Evolutionary conservation across 2,888 invertebrate species (phyloP), one percentile per base, ranked within the genome.

Genomic region (Gibbula magus): DNA sequence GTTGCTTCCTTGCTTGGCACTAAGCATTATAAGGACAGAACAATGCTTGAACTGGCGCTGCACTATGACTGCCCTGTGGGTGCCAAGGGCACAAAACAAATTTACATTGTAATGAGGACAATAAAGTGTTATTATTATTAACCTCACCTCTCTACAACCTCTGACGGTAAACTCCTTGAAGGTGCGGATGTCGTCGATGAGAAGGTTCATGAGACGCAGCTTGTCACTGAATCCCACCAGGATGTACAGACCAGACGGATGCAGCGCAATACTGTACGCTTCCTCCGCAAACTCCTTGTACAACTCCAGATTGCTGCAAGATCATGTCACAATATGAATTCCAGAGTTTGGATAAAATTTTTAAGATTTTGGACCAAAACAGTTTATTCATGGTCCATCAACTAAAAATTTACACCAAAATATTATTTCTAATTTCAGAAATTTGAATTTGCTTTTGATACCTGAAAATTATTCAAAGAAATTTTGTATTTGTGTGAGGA

Each of bases 171-270:
- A 95, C 88, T 96, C 96, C 81, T 95, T 94, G 93, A 95, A 95
- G 0, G 94, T 93, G 52, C 94, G 94, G 77, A 98, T 95, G 91
- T 98, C 97, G 88, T 98, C 97, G 88, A 98, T 96, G 85, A 97
- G 94, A 32, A 98, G 95, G 80, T 96, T 96, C 95, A 97, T 95
- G 86, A 97, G 96, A 75, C 97, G 95, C 2, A 98, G 93, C 93
- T 98, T 97, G 92, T 98, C 98, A 0, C 96, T 96, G 92, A 98
- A 98, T 0, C 98, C 98, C 51, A 97, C 96, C 61, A 97, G 95
- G 1, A 97, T 95, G 92, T 97, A 97, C 0, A 98, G 94, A 4
- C 97, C 98, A 51, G 91, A 91, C 0, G 96, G 96, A 92, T 96
- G 96, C 0, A 97, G 91, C n/a, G 96, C 95, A 5, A 97, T 94